Evolutionary conservation across 23 tunicate species (phyloP), one percentile per base, ranked within the genome.

Genomic region (Aplidium turbinatum): DNA sequence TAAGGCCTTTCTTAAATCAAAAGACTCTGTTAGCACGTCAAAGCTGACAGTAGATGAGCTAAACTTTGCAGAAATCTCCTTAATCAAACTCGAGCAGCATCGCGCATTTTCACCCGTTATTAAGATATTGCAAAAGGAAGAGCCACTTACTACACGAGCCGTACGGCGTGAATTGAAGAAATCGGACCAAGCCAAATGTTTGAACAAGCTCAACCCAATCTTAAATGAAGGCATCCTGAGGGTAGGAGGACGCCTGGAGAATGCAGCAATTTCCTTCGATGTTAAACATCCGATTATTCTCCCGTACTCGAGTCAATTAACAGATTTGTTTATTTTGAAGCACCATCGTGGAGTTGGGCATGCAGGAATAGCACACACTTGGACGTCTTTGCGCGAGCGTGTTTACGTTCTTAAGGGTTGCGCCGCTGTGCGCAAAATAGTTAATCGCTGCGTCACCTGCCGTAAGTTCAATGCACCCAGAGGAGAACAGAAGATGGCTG

Each of bases 401-500:
- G 31, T 31, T 58, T 75, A 73, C 73, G 52, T 75, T 23, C 21
- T 75, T 2, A 57, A 35, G 24, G 73, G 80, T 22, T 27, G 28
- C 19, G 47, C 73, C 30, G 29, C 80, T 4, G 80, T 75, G 3
- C 9, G 53, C 3, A 35, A 16, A 18, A 13, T 35, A 3, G 6
- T 67, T 4, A 28, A 35, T 4, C 68, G 4, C 4, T 75, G 80
- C 19, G 3, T 32, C 4, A 19, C 13, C 22, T 75, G 80, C 22
- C 19, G 72, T 9, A 13, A 5, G n/a, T 21, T 25, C 13, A 58
- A 75, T 3, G 74, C 80, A 9, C 29, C 19, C 50, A 19, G 23
- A 5, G 80, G 80, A 16, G 69, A 62, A 11, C 77, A 77, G 35
- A 27, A 21, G n/a, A 67, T 77, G 82, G 74, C 82, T 4, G 47